These are phyloP conservation scores for Struthidea cinerea DNA, from an alignment of 2,113 vertebrate species.

Conservation along the genomic window DNA sequence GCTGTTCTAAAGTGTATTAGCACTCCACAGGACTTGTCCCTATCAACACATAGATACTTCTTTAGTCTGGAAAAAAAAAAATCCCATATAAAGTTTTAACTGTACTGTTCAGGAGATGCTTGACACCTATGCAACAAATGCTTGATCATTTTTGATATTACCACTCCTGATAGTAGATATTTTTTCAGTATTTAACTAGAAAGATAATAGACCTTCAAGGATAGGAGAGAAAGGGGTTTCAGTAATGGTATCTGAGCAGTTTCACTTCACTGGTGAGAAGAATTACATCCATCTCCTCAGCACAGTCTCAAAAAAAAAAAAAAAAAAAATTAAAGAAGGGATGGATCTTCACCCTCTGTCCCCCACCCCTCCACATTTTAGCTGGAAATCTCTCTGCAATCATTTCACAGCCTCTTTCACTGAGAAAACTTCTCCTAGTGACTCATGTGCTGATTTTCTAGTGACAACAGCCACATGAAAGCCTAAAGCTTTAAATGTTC, in stretches of 20 bases:
- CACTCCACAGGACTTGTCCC: neutral
- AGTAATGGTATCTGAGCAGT: neutral
- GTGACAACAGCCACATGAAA: neutral
- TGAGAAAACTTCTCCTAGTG: neutral
- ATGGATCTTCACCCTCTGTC: accelerated
- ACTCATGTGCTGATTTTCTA: neutral
- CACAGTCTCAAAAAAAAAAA: neutral
- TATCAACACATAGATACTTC: neutral
- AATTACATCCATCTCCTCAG: neutral
- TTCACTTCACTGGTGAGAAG: neutral
- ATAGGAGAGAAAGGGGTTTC: neutral
- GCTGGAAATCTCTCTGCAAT: neutral
- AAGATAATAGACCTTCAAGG: neutral
- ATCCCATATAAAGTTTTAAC: neutral
- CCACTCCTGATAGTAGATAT: neutral
- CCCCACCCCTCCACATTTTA: neutral
- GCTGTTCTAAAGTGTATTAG: conserved; percentile 26
- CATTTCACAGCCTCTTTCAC: neutral
- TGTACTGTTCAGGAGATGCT: neutral
- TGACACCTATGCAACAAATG: neutral
- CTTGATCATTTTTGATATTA: neutral
- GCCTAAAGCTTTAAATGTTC: neutral
- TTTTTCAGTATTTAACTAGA: neutral
- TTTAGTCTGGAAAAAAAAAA: neutral
- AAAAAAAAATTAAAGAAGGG: neutral